Evolutionary conservation across 2,797 vertebrate genomes (phyloP).

Genomic region (Acipenser transmontanus): DNA sequence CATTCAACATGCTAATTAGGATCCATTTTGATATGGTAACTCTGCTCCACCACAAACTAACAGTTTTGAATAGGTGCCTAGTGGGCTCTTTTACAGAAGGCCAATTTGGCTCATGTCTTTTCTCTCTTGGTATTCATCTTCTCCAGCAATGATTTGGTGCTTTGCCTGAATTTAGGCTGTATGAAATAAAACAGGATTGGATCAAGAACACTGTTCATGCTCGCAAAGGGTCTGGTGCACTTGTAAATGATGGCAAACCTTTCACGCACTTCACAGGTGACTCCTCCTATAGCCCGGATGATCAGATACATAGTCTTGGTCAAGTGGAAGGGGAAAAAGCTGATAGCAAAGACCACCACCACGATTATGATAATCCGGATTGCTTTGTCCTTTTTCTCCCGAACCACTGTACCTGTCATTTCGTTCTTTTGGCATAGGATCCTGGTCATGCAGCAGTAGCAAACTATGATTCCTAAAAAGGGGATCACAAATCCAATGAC

Average conservation of each 20-base stretch:
- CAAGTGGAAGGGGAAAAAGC: slow-evolving; percentile 90
- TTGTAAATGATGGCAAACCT: slow-evolving; percentile 84
- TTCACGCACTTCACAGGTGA: slow-evolving; percentile 64
- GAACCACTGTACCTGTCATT: slow-evolving; percentile 36
- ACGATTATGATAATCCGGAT: slow-evolving; percentile 83
- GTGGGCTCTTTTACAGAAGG: no score
- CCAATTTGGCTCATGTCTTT: slow-evolving; percentile 23
- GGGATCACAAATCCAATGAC: slow-evolving; percentile 81
- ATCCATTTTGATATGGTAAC: no score
- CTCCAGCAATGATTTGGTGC: slow-evolving; percentile 66
- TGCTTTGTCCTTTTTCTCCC: slow-evolving; percentile 74
- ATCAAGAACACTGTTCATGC: slow-evolving; percentile 91
- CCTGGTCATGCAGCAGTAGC: slow-evolving; percentile 79
- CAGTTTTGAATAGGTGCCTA: no score
- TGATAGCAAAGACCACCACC: slow-evolving; percentile 75
- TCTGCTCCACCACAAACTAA: no score
- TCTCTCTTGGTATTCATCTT: slow-evolving; percentile 67
- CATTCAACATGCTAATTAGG: no score
- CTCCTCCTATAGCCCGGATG: slow-evolving; percentile 52
- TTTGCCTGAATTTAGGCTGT: slow-evolving; percentile 70
- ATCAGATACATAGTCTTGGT: slow-evolving; percentile 88
- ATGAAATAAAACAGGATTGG: slow-evolving; percentile 96
- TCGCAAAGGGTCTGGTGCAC: slow-evolving; percentile 85
- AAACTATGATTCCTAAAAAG: slow-evolving; percentile 71
- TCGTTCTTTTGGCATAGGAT: slow-evolving; percentile 67